Evolutionary conservation across 2,888 invertebrate genomes (phyloP).

Genomic region (Coenonympha glycerion): DNA sequence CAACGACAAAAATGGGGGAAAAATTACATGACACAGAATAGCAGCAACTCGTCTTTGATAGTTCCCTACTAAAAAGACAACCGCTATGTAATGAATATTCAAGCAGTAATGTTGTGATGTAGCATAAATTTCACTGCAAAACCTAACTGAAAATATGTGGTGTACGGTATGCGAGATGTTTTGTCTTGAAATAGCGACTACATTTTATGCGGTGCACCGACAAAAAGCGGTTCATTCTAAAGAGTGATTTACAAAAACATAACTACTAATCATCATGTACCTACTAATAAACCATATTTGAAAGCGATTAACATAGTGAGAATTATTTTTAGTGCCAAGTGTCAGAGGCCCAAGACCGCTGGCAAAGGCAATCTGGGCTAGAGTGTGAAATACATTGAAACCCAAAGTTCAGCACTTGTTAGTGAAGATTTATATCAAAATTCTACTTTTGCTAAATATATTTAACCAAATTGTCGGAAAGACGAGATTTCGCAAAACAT

Average conservation of each 20-base stretch:
- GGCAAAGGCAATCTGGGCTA: no score
- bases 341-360: no score
- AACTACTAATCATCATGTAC: neutral
- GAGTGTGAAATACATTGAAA: neutral
- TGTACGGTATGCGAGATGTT: slow-evolving; percentile 4
- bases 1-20: no score
- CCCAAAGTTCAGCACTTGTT: slow-evolving; percentile 18
- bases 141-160: slow-evolving; percentile 9
- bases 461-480: slow-evolving; percentile 43
- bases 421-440: neutral
- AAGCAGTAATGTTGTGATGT: slow-evolving; percentile 48
- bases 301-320: no score
- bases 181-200: slow-evolving; percentile 3
- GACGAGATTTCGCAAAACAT: slow-evolving; percentile 37
- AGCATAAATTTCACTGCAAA: slow-evolving; percentile 45
- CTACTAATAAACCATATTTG: no score
- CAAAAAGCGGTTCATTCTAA: neutral
- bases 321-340: no score
- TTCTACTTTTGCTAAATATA: slow-evolving; percentile 28
- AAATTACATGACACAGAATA: no score
- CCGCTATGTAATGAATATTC: slow-evolving; percentile 53
- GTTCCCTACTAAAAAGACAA: slow-evolving; percentile 28
- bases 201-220: neutral
- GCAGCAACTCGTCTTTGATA: slow-evolving; percentile 7
- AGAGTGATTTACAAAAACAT: neutral